Percentiles rank a stretch among this genome's conserved stretches.
phyloP scores from a whole-genome alignment of 1,140 invertebrate genomes.

The Euglossa dilemma region DNA sequence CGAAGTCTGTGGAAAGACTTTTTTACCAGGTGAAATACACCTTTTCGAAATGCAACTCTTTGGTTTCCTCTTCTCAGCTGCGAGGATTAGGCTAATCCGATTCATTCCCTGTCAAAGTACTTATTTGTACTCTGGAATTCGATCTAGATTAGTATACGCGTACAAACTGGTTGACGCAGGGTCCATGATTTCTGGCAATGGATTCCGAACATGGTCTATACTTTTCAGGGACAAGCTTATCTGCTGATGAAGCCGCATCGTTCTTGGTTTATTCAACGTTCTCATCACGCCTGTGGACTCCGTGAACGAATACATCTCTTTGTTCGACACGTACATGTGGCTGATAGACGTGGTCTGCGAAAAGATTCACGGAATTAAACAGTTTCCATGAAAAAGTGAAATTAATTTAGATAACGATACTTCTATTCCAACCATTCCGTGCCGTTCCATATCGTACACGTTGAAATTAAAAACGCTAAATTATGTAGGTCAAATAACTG shows the following conservation, averaged over 20 bases:
- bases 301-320: conserved; percentile 35
- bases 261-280: conserved; percentile 16
- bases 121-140: neutral
- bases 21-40: too few species aligned
- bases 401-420: too few species aligned
- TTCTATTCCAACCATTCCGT: too few species aligned
- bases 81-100: too few species aligned
- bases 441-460: too few species aligned
- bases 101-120: too few species aligned
- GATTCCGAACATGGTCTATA: conserved; percentile 3
- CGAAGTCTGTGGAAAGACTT: too few species aligned
- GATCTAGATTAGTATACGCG: conserved; percentile 10
- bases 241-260: conserved; percentile 41
- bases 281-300: conserved; percentile 40
- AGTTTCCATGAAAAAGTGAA: too few species aligned
- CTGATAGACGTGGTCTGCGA: conserved; percentile 42
- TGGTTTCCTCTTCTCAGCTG: too few species aligned
- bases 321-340: conserved; percentile 18
- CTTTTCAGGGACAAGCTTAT: conserved; percentile 43
- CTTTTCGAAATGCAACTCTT: too few species aligned
- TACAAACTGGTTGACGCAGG: conserved; percentile 55
- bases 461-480: too few species aligned
- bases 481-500: too few species aligned
- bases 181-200: conserved; percentile 21
- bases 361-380: neutral